Conservation (phyloP, 2,797 vertebrate genomes). For the Lepus oiostolus region DNA sequence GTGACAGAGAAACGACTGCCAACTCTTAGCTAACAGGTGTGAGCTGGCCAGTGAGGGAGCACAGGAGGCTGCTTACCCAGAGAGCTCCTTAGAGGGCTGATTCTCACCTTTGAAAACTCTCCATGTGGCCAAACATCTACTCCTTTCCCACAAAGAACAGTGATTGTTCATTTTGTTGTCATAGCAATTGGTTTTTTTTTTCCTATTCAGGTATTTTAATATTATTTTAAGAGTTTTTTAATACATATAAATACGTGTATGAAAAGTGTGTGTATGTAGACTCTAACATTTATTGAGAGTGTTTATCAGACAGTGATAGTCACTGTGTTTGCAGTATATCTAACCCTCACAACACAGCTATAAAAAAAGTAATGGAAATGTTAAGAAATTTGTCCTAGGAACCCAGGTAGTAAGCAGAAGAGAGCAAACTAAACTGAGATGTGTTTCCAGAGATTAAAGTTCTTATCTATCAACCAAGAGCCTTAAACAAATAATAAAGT, state of each 20-base stretch:
- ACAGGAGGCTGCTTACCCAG: background rate
- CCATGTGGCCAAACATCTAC: background rate
- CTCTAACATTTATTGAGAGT: background rate
- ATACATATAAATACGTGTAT: background rate
- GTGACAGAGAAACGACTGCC: background rate
- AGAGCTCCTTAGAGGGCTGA: background rate
- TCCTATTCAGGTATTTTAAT: background rate
- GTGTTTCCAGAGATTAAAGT: conserved; percentile 10
- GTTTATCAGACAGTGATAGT: background rate
- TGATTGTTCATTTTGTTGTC: background rate
- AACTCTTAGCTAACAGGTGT: background rate
- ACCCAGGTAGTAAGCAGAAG: background rate
- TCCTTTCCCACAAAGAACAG: background rate
- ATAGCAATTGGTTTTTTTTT: background rate
- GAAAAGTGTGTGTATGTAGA: background rate
- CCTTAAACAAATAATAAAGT: background rate
- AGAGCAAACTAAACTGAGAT: background rate
- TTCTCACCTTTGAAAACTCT: conserved; percentile 4
- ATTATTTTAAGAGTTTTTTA: background rate
- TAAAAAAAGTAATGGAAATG: background rate
- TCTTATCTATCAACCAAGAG: background rate
- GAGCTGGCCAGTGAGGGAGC: background rate
- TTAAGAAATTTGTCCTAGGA: background rate
- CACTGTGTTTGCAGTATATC: background rate
- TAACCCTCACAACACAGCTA: background rate